Base-by-base conservation (phyloP, 2,888 invertebrate species). In the Therioaphis trifolii region DNA sequence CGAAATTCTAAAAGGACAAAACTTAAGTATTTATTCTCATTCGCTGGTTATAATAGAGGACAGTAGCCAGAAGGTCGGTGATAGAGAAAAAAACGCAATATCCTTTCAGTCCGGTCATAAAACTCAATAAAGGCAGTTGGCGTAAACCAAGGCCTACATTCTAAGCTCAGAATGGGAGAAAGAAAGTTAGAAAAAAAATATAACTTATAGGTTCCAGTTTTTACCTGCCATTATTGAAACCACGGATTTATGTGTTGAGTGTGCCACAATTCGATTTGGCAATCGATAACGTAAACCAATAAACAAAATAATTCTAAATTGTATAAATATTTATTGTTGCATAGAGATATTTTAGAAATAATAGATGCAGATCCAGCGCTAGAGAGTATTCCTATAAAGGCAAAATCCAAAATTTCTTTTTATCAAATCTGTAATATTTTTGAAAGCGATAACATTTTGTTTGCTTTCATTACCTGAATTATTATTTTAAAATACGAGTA, bases 171-270 rank as follows among this genome's bases (percentile, higher is more conserved):
- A 18, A 4, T 49, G 4, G 55, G 18, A 46, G 27, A 12, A 24
- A 12, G 1, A 76, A 77, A 49, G 24, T 46, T 21, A 43, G 24
- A 27, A 76, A 79, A 24, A 58, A 43, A 18, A 15, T 69, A 69
- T 40, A 29, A 21, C 24, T 52, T 40, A 46, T 78, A 78, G 49
- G 40, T 78, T 78, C 24, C 79, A 43, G 69, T 58, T 78, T 69
- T 69, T 55, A 79, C 68, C 69, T 79, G 52, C 29, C 55, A 43
- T 69, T 69, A 69, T 79, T 69, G 79, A 79, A 79, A 55, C 69
- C 69, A 24, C 43, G 55, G 79, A 79, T 69, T 69, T 79, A 69
- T 79, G 35, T 29, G 46, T 61, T 14, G 14, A 14, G 24, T 58
- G 24, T 18, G 43, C 40, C 2, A 46, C 40, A 21, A 77, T 21